Conservation (phyloP, 1,140 invertebrate genomes). For the Neuroterus valhalla region DNA sequence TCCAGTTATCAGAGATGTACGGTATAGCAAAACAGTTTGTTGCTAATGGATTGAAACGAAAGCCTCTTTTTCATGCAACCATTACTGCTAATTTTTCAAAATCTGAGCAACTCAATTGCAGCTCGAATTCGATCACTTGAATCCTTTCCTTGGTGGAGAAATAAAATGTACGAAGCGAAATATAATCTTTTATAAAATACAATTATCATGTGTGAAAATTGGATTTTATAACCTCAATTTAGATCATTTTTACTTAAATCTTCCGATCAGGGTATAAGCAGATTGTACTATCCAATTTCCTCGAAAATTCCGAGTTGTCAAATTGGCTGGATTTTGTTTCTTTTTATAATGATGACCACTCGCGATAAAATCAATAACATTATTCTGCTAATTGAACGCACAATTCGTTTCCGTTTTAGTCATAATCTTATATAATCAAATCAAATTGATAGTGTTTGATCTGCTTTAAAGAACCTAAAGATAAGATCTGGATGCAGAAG, state of each 20-base stretch:
- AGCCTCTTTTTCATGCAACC: neutral
- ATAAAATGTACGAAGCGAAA: no score
- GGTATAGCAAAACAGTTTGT: constrained; percentile 13
- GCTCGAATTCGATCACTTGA: no score
- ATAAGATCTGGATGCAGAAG: constrained; percentile 12
- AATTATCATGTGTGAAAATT: no score
- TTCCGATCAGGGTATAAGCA: neutral
- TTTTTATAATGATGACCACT: constrained; percentile 20
- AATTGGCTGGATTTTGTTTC: neutral
- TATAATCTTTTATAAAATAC: no score
- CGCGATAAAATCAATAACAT: neutral
- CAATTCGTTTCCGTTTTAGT: neutral
- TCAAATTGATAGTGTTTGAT: neutral
- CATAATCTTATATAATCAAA: neutral
- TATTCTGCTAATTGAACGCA: neutral
- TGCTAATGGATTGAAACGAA: constrained; percentile 18
- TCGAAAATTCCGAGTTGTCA: neutral
- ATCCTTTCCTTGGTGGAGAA: no score
- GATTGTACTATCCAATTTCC: neutral
- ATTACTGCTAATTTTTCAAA: constrained; percentile 12
- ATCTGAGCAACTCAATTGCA: constrained; percentile 4
- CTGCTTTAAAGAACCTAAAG: neutral
- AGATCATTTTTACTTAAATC: no score
- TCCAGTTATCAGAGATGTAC: constrained; percentile 41
- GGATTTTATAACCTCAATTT: no score